phyloP scores from a whole-genome alignment of 1,140 invertebrate genomes.

The Thereuonema tuberculata region DNA sequence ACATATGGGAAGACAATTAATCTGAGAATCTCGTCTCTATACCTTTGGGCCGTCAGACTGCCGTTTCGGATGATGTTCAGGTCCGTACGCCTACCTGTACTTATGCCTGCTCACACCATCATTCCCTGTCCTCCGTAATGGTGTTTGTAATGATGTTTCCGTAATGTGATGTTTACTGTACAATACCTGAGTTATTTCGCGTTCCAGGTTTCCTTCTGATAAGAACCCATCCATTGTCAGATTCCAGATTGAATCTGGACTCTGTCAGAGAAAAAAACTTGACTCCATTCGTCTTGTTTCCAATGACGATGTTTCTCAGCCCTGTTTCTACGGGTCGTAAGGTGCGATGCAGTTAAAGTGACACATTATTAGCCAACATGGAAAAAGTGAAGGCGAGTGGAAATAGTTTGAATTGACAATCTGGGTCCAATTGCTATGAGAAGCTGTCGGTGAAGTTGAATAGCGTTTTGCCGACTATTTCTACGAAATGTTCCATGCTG shows the following conservation, averaged over 20 bases:
- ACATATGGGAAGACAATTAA: too few relatives aligned
- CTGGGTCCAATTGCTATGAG: neutral
- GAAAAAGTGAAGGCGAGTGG: neutral
- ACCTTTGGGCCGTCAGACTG: too few relatives aligned
- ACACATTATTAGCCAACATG: neutral
- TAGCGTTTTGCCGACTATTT: neutral
- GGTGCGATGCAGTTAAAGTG: neutral
- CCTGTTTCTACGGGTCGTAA: neutral
- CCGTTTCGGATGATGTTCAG: too few relatives aligned
- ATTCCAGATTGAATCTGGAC: neutral
- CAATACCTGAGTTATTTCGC: neutral
- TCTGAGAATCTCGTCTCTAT: too few relatives aligned
- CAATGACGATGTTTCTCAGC: neutral
- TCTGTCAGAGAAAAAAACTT: neutral
- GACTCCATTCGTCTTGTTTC: neutral
- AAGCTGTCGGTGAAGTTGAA: neutral
- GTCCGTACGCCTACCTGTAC: too few relatives aligned
- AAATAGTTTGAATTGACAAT: neutral
- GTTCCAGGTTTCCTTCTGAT: too few relatives aligned
- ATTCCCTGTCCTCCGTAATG: neutral
- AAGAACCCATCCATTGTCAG: neutral
- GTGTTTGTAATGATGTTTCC: neutral
- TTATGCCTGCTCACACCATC: too few relatives aligned
- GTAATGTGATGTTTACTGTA: neutral
- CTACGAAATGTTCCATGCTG: neutral